Evolutionary conservation across 2,797 vertebrate species (phyloP).

Genomic region (Sus cebifrons): DNA sequence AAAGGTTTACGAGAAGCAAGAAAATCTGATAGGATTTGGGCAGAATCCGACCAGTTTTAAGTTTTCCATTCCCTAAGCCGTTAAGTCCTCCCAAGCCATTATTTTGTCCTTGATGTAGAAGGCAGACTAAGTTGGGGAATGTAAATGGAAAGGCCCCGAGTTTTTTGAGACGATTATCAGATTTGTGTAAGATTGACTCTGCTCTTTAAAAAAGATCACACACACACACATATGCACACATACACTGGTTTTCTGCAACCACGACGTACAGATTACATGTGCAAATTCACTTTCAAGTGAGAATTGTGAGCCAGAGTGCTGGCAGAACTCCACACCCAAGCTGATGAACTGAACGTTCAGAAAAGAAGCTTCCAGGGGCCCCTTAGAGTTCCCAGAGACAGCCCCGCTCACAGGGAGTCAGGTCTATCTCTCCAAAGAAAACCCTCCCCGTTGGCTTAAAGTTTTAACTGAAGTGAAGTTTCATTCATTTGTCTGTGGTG

Average conservation of each 20-base stretch:
- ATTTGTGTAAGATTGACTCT: constrained; percentile 90
- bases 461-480: not conserved
- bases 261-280: constrained; percentile 55
- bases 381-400: not conserved
- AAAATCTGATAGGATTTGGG: constrained; percentile 93
- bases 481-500: not conserved
- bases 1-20: constrained; percentile 92
- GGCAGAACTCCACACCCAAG: rapidly evolving
- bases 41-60: constrained; percentile 91
- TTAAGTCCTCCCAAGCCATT: constrained; percentile 91
- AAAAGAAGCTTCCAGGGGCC: constrained; percentile 29
- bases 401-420: not conserved
- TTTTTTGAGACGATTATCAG: constrained; percentile 90
- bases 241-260: constrained; percentile 82
- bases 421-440: not conserved
- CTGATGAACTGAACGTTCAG: not conserved
- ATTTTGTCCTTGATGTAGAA: constrained; percentile 88
- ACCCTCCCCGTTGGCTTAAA: not conserved
- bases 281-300: not conserved
- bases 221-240: not conserved
- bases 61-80: constrained; percentile 92
- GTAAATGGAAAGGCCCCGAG: constrained; percentile 86
- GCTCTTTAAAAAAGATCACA: constrained; percentile 83
- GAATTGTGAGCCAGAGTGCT: not conserved
- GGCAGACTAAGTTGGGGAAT: constrained; percentile 74